Conservation (phyloP, 2,888 invertebrate genomes). For the Noctua janthina region DNA sequence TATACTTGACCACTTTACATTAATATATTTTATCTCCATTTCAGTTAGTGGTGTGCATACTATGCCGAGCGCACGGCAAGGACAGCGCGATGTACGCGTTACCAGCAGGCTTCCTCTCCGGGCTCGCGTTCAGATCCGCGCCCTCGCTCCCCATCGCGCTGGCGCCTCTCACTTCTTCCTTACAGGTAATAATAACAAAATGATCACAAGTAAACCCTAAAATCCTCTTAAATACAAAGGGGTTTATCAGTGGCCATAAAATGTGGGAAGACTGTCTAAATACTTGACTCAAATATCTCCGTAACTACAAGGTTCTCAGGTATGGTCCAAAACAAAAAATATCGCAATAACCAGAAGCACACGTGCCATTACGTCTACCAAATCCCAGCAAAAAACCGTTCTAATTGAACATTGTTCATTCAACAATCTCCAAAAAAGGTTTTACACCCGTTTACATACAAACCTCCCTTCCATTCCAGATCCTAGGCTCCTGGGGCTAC, state of each 20-base stretch:
- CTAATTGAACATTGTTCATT: background rate
- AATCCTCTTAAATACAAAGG: too few species aligned
- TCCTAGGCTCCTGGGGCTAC: slow-evolving; percentile 84
- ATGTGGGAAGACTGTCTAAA: background rate
- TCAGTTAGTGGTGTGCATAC: slow-evolving; percentile 86
- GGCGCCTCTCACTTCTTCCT: slow-evolving; percentile 87
- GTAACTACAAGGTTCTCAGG: too few species aligned
- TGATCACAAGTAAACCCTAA: too few species aligned
- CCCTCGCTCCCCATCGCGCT: slow-evolving; percentile 89
- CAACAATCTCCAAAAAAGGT: background rate
- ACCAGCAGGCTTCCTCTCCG: slow-evolving; percentile 90
- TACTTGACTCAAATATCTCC: too few species aligned
- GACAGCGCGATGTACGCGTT: slow-evolving; percentile 87
- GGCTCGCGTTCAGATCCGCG: slow-evolving; percentile 87
- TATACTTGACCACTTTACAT: background rate
- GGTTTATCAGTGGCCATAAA: background rate
- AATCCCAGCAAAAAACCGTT: background rate
- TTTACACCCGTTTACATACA: background rate
- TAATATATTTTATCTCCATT: slow-evolving; percentile 48
- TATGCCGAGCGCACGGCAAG: slow-evolving; percentile 81
- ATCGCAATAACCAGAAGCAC: too few species aligned
- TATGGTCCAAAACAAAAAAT: too few species aligned
- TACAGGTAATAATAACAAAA: slow-evolving; percentile 82
- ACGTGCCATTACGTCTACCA: background rate
- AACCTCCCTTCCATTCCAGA: slow-evolving; percentile 69